These are phyloP conservation scores for Mionectes macconnelli DNA, from an alignment of 2,113 vertebrate species.

Conservation along the genomic window DNA sequence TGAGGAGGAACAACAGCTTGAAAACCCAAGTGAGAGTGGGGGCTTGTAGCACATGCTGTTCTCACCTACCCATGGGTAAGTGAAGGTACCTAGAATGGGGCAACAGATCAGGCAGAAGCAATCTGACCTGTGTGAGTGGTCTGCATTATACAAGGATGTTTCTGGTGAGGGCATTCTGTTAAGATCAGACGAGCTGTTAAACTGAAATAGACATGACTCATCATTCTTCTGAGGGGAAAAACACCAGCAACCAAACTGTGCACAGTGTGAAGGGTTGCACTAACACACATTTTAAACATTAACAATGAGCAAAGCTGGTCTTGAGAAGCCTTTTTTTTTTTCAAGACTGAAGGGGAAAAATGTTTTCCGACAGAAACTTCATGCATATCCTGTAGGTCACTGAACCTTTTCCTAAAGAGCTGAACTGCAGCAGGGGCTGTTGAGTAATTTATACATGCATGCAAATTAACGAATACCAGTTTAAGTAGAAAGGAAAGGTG, in stretches of 20 bases:
- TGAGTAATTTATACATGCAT: background rate
- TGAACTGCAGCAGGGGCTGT: background rate
- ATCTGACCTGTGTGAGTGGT: background rate
- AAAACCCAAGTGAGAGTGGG: background rate
- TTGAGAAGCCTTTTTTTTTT: background rate
- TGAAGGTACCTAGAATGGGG: background rate
- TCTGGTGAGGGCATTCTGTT: conserved; percentile 13
- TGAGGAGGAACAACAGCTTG: background rate
- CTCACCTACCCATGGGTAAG: background rate
- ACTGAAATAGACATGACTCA: background rate
- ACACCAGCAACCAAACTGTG: background rate
- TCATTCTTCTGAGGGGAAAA: background rate
- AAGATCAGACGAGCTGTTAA: background rate
- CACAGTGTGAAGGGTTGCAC: background rate
- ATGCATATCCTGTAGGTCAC: background rate
- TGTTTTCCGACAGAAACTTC: background rate
- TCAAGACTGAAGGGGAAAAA: background rate
- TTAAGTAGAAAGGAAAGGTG: background rate
- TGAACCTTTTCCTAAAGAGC: background rate
- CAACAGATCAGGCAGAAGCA: background rate
- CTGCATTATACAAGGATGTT: background rate
- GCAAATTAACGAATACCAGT: background rate
- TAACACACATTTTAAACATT: background rate
- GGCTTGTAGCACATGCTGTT: background rate
- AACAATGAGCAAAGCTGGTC: background rate